phyloP scores from a whole-genome alignment of 2,113 vertebrate genomes.

The Onychostruthus taczanowskii region DNA sequence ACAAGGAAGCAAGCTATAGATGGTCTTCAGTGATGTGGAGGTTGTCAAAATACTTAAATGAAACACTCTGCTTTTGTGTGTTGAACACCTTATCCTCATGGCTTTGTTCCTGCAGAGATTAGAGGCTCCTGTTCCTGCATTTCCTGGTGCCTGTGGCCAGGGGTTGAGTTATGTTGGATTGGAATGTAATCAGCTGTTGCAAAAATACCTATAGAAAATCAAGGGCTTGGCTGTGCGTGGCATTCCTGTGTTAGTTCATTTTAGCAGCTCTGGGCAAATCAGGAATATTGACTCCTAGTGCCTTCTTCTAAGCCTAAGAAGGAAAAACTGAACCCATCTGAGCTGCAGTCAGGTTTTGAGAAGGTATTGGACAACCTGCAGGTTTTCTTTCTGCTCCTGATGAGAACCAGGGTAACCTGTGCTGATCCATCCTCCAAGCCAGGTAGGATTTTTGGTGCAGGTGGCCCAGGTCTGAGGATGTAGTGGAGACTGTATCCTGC shows the following conservation, averaged over 20 bases:
- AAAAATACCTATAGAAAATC: background rate
- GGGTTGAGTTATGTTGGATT: background rate
- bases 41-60: background rate
- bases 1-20: background rate
- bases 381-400: background rate
- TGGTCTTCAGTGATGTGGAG: background rate
- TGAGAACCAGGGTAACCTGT: background rate
- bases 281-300: background rate
- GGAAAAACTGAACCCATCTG: background rate
- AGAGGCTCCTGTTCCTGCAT: background rate
- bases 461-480: background rate
- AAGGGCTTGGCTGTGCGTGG: background rate
- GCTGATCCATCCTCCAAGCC: accelerated
- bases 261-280: background rate
- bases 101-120: background rate
- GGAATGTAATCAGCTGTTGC: background rate
- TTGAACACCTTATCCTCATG: background rate
- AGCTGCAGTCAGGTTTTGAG: background rate
- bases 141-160: background rate
- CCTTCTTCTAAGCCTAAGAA: background rate
- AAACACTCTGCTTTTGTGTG: background rate
- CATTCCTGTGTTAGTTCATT: background rate
- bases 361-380: background rate
- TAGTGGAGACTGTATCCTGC: accelerated
- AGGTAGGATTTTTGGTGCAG: background rate